These are phyloP conservation scores for Luehdorfia chinensis DNA, from an alignment of 1,140 invertebrate species.

Conservation along the genomic window DNA sequence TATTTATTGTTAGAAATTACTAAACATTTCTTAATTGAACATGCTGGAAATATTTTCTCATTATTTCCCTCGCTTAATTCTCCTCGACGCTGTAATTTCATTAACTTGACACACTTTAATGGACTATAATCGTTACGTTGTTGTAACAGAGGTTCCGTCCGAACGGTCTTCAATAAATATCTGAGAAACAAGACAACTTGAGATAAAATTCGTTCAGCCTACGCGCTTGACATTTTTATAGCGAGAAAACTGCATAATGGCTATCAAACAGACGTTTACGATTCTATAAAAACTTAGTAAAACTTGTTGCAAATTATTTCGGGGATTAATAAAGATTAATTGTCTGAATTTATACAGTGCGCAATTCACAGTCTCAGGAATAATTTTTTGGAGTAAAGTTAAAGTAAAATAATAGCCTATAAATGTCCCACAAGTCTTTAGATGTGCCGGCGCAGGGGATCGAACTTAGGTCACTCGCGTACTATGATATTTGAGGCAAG, in stretches of 20 bases:
- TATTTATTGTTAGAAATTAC: no score
- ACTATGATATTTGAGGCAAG: no score
- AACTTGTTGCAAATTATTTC: no score
- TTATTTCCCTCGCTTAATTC: conserved; percentile 10
- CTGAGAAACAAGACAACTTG: conserved; percentile 11
- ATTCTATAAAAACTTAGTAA: no score
- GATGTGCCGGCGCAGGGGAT: no score
- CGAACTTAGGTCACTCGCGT: no score
- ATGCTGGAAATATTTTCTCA: no score
- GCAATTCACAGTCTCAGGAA: no score
- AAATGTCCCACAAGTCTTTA: no score
- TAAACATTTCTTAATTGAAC: no score
- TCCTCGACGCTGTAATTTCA: conserved; percentile 11
- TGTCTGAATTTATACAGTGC: neutral
- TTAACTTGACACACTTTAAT: conserved; percentile 16
- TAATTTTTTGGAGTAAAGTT: no score
- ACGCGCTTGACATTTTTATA: conserved; percentile 13
- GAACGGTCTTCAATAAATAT: conserved; percentile 13
- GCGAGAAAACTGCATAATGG: conserved; percentile 14
- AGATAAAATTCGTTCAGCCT: conserved; percentile 7
- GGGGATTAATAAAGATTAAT: neutral
- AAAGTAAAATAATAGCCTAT: no score
- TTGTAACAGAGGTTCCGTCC: conserved; percentile 10
- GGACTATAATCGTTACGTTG: conserved; percentile 7
- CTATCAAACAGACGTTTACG: conserved; percentile 9